Base-by-base conservation (phyloP, 2,113 vertebrate genomes). In the Bubo blakistoni region DNA sequence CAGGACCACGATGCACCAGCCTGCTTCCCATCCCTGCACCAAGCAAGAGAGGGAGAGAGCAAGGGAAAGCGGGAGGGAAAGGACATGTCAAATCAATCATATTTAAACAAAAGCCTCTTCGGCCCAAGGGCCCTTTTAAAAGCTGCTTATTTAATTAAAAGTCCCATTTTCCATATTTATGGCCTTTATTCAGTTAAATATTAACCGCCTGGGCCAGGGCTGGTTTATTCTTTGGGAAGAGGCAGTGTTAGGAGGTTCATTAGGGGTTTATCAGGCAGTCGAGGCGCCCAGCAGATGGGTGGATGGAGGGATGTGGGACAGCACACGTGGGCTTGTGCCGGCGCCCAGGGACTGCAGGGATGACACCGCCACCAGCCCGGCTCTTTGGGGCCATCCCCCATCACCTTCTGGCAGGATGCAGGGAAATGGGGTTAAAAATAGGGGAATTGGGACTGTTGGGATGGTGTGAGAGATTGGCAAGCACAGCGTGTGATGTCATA, bases 91-190 rank as follows among this genome's bases (percentile, higher is more conserved):
- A 98, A 99, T 99, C 99, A 99, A 99, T 99, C 99, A 99, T 99
- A 98, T 99, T 99, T 99, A 99, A 99, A 99, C 99, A 99, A 99
- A 99, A 99, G 99, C 98, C 98, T 98, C 97, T 95, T 98, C 90
- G 97, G 98, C 99, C 99, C 99, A 98, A 98, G 99, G 99, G 99
- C 97, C 98, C 99, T 98, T 99, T 99, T 99, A 99, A 99, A 98
- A 99, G 99, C 99, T 98, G 99, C 98, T 99, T 99, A 99, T 99
- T 99, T 99, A 99, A 99, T 99, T 99, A 99, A 99, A 99, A 99
- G 98, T 99, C 99, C 98, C 98, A 99, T 98, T 98, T 98, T 99
- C 98, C 98, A 98, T 99, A 99, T 99, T 99, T 99, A 99, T 99
- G 99, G 98, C 98, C 98, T 98, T 98, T 97, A 98, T 98, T 99